A percentile compares a stretch with the other conserved stretches of the same genome.
Conservation (phyloP, 2,797 vertebrate genomes). For the Cryptoblepharus egeriae region DNA sequence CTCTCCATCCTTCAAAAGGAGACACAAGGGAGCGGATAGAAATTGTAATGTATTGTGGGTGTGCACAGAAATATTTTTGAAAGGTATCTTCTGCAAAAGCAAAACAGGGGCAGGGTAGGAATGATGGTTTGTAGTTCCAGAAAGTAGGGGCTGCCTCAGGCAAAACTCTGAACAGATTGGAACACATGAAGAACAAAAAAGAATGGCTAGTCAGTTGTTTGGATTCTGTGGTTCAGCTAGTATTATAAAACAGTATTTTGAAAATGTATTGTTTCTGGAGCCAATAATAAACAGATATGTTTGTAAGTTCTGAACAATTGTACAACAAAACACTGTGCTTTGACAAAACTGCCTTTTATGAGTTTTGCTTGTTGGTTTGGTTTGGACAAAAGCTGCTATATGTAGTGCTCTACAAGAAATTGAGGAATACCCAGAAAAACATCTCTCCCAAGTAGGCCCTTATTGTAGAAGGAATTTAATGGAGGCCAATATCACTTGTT, state of each 20-base stretch:
- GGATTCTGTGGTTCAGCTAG: too few relatives aligned
- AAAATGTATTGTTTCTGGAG: slow-evolving; percentile 23
- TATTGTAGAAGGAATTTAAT: slow-evolving; percentile 12
- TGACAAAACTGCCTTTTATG: slow-evolving; percentile 38
- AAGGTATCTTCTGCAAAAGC: background rate
- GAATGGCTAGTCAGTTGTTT: background rate
- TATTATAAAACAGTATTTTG: background rate
- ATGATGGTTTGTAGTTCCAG: background rate
- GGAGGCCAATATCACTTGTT: slow-evolving; percentile 34
- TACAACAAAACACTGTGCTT: slow-evolving; percentile 22
- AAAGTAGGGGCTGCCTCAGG: background rate
- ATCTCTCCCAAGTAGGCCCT: slow-evolving; percentile 22
- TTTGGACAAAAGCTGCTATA: slow-evolving; percentile 30
- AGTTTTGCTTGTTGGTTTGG: background rate
- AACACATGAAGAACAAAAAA: background rate
- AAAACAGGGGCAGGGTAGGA: background rate
- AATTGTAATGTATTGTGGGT: too few relatives aligned
- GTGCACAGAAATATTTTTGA: background rate
- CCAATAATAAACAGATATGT: slow-evolving; percentile 5
- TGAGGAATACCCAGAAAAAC: slow-evolving; percentile 16
- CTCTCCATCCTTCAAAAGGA: too few relatives aligned
- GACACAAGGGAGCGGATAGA: background rate
- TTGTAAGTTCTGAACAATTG: slow-evolving; percentile 16
- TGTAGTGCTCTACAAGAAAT: slow-evolving; percentile 31
- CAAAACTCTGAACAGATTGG: background rate